Evolutionary conservation across 2,113 vertebrate species (phyloP), one percentile per base, ranked within the genome.

Genomic region (Alosa alosa): DNA sequence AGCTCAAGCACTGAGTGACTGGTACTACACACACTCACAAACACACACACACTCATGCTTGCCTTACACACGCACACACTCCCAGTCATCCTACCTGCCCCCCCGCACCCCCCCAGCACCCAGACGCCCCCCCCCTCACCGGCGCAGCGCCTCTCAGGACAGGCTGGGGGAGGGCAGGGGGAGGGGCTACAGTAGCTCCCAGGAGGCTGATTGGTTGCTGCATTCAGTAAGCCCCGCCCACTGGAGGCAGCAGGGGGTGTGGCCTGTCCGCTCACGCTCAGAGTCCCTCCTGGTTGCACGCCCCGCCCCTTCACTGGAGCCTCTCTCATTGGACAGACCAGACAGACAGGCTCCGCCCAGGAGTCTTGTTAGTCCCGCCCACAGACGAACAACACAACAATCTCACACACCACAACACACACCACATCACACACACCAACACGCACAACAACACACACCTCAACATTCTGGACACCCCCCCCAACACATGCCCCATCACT

Each of bases 61-160:
- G 3, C 60, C 41, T 44, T 44, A 64, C 22, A 64, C 60, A 64
- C 25, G 4, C 68, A 75, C 68, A 13, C 68, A 75, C 68, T 39
- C 68, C 20, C n/a, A 72, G 25, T 31, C 64, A 52, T 97, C 92
- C 93, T 97, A 97, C 91, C 93, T 94, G 64, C 94, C 96, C 0
- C 95, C 97, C 89, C 96, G 95, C 81, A 82, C 97, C 88, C 95
- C 95, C 82, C 84, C 96, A 0, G 93, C 90, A 41, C 82, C 50
- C 46, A 93, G 86, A 85, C 95, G 91, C 91, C 94, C 97, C 93
- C 95, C 96, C 0, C 95, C 94, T 6, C 95, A 97, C n/a, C 96
- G 96, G 90, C 96, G 98, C 90, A 98, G 97, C 90, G 96, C 95
- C 91, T 99, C 98, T 47, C 97, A 99, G 89, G 98, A 99, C 86